Evolutionary conservation across 2,888 invertebrate genomes (phyloP), one percentile per base, ranked within the genome.

Genomic region (Agelastica alni): DNA sequence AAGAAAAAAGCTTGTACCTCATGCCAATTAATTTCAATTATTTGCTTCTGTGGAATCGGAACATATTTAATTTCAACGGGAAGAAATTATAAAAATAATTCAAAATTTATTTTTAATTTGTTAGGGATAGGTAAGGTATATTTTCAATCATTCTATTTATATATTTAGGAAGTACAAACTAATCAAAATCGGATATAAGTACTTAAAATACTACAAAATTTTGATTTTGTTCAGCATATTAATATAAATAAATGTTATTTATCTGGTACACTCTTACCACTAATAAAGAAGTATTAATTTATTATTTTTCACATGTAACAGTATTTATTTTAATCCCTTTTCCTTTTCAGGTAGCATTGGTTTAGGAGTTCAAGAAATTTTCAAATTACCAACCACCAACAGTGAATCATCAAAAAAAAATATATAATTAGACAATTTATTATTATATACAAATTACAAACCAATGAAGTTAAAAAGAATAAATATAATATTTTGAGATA

Each of bases 291-390:
- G n/a, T n/a, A n/a, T n/a, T 34, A 16, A 34, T 2, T 2, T 34
- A 34, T 5, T 12, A 3, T 12, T 7, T 9, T n/a, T 6, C 4
- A 34, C 10, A 37, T 16, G 1, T 4, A 7, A 16, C n/a, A 16
- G 16, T n/a, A 20, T 12, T 31, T 9, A 42, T 16, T 22, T 16
- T 36, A 30, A 18, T 13, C 30, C 30, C 28, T 6, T 45, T 53
- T 34, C 36, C 41, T 16, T 70, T 73, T 62, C 56, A 75, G 75
- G 66, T 32, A 62, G 62, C 14, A 62, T 70, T 36, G 61, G 62
- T n/a, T 62, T 76, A 48, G 75, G 74, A 18, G 49, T 74, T 37
- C 70, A 72, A 41, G 75, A 75, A 69, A 65, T 73, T 47, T 72
- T 74, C 49, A 63, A 74, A 52, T 68, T 67, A 60, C 73, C 71